Evolutionary conservation across 1,140 invertebrate genomes (phyloP).

Genomic region (Harlomillsia oculata): DNA sequence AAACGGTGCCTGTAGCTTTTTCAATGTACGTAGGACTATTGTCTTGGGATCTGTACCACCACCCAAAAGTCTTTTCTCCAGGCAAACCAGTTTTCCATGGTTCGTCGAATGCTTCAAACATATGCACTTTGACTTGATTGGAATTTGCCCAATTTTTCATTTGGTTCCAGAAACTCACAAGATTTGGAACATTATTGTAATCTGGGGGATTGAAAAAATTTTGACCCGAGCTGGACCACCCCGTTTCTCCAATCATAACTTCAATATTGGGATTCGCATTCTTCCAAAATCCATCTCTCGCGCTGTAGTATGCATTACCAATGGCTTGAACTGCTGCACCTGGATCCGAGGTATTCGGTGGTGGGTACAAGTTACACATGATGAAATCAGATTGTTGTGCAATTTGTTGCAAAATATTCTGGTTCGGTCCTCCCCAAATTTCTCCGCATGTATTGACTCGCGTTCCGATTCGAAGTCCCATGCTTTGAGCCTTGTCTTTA

Average conservation of each 20-base stretch:
- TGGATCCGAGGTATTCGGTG: conserved; percentile 8
- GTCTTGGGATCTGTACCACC: conserved; percentile 15
- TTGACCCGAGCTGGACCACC: conserved; percentile 26
- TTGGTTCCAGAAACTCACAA: conserved; percentile 11
- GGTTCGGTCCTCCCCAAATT: conserved; percentile 20
- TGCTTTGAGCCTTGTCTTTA: conserved; percentile 14
- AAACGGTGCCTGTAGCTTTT: conserved; percentile 22
- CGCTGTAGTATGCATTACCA: conserved; percentile 22
- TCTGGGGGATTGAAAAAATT: conserved; percentile 21
- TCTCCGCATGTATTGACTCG: conserved; percentile 27
- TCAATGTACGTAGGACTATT: conserved; percentile 17
- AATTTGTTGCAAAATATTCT: conserved; percentile 20
- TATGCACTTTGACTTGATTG: conserved; percentile 15
- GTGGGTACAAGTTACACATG: conserved; percentile 29
- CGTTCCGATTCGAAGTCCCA: conserved; percentile 24
- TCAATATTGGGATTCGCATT: conserved; percentile 24
- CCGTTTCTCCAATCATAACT: conserved; percentile 33
- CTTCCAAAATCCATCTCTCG: conserved; percentile 25
- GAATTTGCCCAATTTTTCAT: conserved; percentile 5
- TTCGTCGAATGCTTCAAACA: conserved; percentile 29
- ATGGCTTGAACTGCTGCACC: conserved; percentile 23
- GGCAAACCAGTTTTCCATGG: conserved; percentile 18
- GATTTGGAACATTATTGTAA: conserved; percentile 3
- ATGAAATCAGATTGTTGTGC: conserved; percentile 27
- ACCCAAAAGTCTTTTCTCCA: conserved; percentile 16